Base-by-base conservation (phyloP, 2,888 invertebrate species). In the Cenopis cana region DNA sequence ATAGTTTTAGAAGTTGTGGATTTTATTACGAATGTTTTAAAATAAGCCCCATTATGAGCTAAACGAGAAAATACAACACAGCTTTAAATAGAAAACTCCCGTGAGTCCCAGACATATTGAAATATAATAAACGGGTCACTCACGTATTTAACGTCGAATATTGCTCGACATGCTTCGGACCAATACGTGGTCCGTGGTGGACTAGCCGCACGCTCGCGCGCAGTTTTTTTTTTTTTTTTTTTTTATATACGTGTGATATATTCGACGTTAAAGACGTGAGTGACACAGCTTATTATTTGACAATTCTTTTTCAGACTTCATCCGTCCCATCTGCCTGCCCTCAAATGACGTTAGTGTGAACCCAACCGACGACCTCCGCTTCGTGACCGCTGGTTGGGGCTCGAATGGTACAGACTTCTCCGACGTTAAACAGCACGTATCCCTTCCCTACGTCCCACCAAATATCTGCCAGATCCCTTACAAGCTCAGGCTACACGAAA, bases 311-410 rank as follows among this genome's bases (percentile, higher is more conserved):
- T 38, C 81, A 88, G 87, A 84, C 52, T 86, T 82, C 75, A 81
- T 89, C 68, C 78, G 80, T 57, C 79, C 81, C 14, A 82, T 85
- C 33, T 86, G 86, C 68, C 74, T 87, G 33, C 85, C 86, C 0
- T 60, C 65, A 2, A 64, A 36, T 2, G 79, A 85, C 73, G 74
- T 78, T 29, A 69, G 74, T 2, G 17, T 50, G 0, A 52, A 20
- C n/a, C 50, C 52, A 8, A 14, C 61, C 2, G 54, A 69, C 4
- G 59, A 57, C 8, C 78, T 79, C 0, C 74, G 76, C 8, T 79
- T 84, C 72, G 66, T 78, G 56, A 77, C 91, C 2, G 88, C 93
- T 66, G 94, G 94, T 2, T 94, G 94, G 94, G 94, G 94, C 8
- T 78, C 85, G 78, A 80, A 90, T 86, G 62, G 87, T 81, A 77